A percentile compares a stretch with the other conserved stretches of the same genome.
These are phyloP conservation scores for Autographa pulchrina DNA, from an alignment of 2,888 invertebrate species.

Conservation along the genomic window DNA sequence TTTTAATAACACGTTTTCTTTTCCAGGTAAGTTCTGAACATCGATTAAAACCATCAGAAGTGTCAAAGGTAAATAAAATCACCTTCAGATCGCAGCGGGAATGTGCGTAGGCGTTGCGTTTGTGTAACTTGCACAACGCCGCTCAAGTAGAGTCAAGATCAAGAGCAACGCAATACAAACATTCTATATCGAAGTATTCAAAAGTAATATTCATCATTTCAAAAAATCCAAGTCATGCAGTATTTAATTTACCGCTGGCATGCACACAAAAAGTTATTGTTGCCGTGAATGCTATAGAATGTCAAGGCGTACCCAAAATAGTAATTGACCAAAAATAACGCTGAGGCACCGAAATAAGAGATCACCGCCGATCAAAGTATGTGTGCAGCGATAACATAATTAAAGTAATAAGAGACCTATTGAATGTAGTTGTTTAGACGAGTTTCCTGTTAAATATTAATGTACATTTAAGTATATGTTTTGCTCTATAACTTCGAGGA, in stretches of 20 bases:
- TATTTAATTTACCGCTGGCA: slow-evolving; percentile 42
- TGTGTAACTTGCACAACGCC: slow-evolving; percentile 54
- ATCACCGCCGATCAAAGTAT: slow-evolving; percentile 28
- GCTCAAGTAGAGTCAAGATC: slow-evolving; percentile 59
- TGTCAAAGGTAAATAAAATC: slow-evolving; percentile 67
- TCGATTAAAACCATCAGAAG: slow-evolving; percentile 43
- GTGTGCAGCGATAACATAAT: slow-evolving; percentile 20
- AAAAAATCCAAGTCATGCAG: slow-evolving; percentile 50
- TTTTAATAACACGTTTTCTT: slow-evolving; percentile 13
- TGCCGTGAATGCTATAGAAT: slow-evolving; percentile 33
- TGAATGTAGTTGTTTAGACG: neutral
- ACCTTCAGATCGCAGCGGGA: slow-evolving; percentile 54
- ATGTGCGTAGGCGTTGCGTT: slow-evolving; percentile 71
- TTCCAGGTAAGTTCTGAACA: slow-evolving; percentile 71
- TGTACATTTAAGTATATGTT: neutral
- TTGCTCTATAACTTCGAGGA: neutral
- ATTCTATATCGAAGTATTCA: slow-evolving; percentile 47
- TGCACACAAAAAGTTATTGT: slow-evolving; percentile 53
- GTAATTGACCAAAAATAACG: slow-evolving; percentile 44
- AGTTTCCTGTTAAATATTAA: neutral
- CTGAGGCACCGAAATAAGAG: slow-evolving; percentile 33
- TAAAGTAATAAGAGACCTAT: slow-evolving; percentile 11
- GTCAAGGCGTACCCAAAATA: slow-evolving; percentile 39
- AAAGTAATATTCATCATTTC: slow-evolving; percentile 56
- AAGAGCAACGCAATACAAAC: slow-evolving; percentile 55